Percentiles rank a stretch among this genome's conserved stretches.
These are phyloP conservation scores for Todiramphus chloris DNA, from an alignment of 2,113 vertebrate species.

Conservation along the genomic window DNA sequence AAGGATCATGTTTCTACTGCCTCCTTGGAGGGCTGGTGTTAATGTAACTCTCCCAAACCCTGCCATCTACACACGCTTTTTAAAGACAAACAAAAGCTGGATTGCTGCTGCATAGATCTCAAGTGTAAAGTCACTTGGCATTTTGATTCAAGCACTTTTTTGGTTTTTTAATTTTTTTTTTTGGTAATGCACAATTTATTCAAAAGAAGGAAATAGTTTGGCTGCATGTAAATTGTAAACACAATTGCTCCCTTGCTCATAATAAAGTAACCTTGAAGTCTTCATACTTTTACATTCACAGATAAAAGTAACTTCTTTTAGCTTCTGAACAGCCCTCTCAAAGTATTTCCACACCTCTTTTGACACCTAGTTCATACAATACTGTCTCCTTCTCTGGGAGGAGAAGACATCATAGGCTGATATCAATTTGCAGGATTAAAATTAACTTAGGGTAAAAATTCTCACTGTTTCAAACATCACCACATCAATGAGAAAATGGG, in stretches of 20 bases:
- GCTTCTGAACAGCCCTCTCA: neutral
- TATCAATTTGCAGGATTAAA: conserved; percentile 7
- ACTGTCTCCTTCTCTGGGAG: neutral
- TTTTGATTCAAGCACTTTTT: neutral
- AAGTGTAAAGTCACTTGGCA: neutral
- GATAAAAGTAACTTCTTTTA: neutral
- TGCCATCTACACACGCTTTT: neutral
- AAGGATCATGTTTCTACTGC: neutral
- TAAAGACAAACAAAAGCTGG: neutral
- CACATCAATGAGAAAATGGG: neutral
- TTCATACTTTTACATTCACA: neutral
- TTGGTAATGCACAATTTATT: neutral
- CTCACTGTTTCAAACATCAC: neutral
- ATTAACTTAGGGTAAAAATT: neutral
- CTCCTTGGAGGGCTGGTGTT: neutral
- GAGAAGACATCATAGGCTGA: neutral
- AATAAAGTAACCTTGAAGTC: neutral
- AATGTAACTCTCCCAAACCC: neutral
- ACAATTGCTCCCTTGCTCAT: neutral
- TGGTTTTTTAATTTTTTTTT: too few relatives aligned
- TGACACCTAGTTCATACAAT: neutral
- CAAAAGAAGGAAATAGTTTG: neutral
- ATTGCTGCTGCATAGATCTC: neutral
- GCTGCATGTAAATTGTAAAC: neutral
- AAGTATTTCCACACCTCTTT: conserved; percentile 22